Percentiles rank a stretch among this genome's conserved stretches.
phyloP scores from a whole-genome alignment of 2,113 vertebrate genomes.

The Cyprinodon brontotheroides region DNA sequence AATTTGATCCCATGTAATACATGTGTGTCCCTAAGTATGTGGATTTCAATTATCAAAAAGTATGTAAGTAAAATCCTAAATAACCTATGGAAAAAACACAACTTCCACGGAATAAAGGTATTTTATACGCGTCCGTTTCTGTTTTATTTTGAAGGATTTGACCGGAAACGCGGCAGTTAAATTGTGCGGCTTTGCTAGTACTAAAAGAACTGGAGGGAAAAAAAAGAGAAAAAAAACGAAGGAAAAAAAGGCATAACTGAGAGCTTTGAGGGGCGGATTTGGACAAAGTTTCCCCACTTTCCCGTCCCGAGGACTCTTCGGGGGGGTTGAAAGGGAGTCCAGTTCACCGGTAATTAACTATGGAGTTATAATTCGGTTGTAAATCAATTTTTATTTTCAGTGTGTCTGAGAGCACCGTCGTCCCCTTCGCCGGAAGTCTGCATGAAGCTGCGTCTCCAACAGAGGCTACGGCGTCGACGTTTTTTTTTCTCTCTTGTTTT shows the following conservation, averaged over 20 bases:
- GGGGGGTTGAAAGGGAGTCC: constrained; percentile 74
- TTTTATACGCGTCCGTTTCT: background rate
- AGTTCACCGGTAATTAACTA: constrained; percentile 76
- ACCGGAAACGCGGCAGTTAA: constrained; percentile 16
- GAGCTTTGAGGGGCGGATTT: constrained; percentile 77
- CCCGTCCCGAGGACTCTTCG: constrained; percentile 73
- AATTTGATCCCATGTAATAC: background rate
- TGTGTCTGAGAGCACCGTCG: constrained; percentile 72
- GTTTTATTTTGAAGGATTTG: constrained; percentile 44
- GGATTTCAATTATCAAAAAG: background rate
- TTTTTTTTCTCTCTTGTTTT: constrained; percentile 65
- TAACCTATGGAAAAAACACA: background rate
- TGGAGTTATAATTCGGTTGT: constrained; percentile 64
- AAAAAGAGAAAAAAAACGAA: constrained; percentile 58
- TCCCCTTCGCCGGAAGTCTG: constrained; percentile 83
- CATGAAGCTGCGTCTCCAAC: constrained; percentile 79
- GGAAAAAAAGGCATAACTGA: constrained; percentile 76
- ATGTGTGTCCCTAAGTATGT: background rate
- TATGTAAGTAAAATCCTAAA: background rate
- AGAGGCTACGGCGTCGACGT: constrained; percentile 73
- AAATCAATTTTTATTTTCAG: constrained; percentile 65
- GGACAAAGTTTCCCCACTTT: constrained; percentile 81
- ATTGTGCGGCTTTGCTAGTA: constrained; percentile 15
- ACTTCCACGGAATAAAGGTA: background rate
- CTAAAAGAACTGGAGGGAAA: constrained; percentile 45